Base-by-base conservation (phyloP, 2,888 invertebrate genomes). In the Scaeva pyrastri region DNA sequence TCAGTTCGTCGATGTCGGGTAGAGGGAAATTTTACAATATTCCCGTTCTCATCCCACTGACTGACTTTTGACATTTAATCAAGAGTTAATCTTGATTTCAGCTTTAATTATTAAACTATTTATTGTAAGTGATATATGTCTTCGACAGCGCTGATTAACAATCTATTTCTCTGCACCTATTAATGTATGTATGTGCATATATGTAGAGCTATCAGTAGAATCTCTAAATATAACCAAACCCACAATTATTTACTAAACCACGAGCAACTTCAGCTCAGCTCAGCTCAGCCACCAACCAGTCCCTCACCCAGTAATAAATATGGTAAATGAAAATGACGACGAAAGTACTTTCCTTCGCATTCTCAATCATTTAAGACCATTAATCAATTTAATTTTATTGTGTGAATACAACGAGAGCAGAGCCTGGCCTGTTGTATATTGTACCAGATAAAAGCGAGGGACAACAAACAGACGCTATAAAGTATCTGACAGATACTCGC, bases 351-450 rank as follows among this genome's bases (percentile, higher is more conserved):
- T 86, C 74, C 78, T 86, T 86, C 58, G 86, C 71, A 89, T 90
- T 89, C 89, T 91, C 90, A 91, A 91, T 92, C 90, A 92, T 90
- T 91, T 90, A 90, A 91, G 91, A 91, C 90, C 91, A 92, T 92
- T 91, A 91, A 92, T 91, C 91, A 91, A 91, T 91, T 91, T 90
- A 89, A 88, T 89, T 89, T 89, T 82, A 86, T 86, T 86, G 86
- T 82, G 73, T 73, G 85, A 64, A 64, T 48, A 75, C 45, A 76
- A 50, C 55, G 64, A 43, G 39, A 48, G 50, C 26, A 50, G 52
- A 6, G 71, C 14, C 66, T 66, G 50, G n/a, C 36, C 36, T 60
- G 41, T 26, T 26, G 6, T 31, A 31, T 52, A 52, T 43, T 23
- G 26, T 23, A 14, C 10, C 3, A 68, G 19, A 68, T 68, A 68